Conservation (phyloP, 1,140 invertebrate species). For the Drosophila littoralis region DNA sequence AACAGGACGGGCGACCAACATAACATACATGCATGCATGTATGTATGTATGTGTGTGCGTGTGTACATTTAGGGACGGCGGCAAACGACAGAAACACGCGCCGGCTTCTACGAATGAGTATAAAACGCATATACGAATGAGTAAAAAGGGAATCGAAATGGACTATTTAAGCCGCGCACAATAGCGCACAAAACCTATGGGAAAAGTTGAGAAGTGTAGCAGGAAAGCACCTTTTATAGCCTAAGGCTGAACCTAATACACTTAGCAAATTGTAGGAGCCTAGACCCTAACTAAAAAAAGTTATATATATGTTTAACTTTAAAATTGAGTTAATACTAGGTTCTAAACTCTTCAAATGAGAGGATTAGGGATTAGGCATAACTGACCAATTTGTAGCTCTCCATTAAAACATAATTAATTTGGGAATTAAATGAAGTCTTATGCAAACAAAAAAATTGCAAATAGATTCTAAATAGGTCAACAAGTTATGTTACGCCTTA, state of each 20-base stretch:
- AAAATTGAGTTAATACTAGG: background rate
- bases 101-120: background rate
- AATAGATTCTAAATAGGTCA: constrained; percentile 52
- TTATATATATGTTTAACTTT: background rate
- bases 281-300: background rate
- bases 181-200: constrained; percentile 4
- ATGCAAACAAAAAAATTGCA: constrained; percentile 39
- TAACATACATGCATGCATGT: background rate
- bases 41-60: background rate
- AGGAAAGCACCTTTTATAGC: background rate
- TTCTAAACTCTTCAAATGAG: background rate
- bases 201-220: constrained; percentile 29
- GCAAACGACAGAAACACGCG: constrained; percentile 3
- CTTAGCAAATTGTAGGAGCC: constrained; percentile 19
- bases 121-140: constrained; percentile 1
- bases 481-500: constrained; percentile 52
- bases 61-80: background rate
- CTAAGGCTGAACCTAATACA: background rate
- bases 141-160: constrained; percentile 35
- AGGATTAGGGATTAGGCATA: background rate
- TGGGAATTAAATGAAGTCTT: constrained; percentile 2
- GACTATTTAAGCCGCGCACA: constrained; percentile 48
- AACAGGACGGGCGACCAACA: background rate
- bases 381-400: background rate
- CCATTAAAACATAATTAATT: background rate